Base-by-base conservation (phyloP, 2,797 vertebrate species). In the Ispidina picta region DNA sequence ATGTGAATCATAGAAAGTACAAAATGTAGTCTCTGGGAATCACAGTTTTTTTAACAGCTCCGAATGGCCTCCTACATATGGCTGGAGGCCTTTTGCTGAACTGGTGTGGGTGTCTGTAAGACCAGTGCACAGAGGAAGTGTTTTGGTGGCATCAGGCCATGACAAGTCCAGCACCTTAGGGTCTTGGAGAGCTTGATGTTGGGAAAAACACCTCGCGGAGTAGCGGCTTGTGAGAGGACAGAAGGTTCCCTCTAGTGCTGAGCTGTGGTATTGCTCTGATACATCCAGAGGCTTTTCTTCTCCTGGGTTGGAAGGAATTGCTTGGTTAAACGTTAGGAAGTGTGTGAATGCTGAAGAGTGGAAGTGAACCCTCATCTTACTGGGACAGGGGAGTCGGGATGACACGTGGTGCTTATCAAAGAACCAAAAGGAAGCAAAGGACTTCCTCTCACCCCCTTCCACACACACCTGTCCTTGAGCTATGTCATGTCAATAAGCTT, bases 181-280 rank as follows among this genome's bases (percentile, higher is more conserved):
- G 29, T 59, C 28, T 49, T 33, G 31, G 28, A 39, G 60, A 64
- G 35, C 35, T 1, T 25, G 29, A 3, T 10, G 16, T 15, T 8
- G 44, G 23, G 10, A 20, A 6, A 48, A 70, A 63, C 28, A 3
- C 43, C 54, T 43, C n/a, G 22, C 29, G 2, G 20, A 15, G 15
- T 22, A 25, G 33, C 5, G 39, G 43, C 12, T 1, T 15, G 33
- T 41, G 70, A 33, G 83, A 68, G 49, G 68, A 62, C 28, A 41
- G 74, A 52, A 86, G 43, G 48, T 86, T 93, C 89, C 88, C 93
- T 82, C 92, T 92, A 65, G 85, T 82, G 94, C 49, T 86, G 1
- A 43, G 78, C 26, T 11, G 3, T 35, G 60, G 83, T 43, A 70
- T 23, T 73, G 26, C 37, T 51, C 28, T 59, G 2, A 12, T 66